These are phyloP conservation scores for Umimayanthus kanabou DNA, from an alignment of 92 coral and sea anemone species.

Conservation along the genomic window DNA sequence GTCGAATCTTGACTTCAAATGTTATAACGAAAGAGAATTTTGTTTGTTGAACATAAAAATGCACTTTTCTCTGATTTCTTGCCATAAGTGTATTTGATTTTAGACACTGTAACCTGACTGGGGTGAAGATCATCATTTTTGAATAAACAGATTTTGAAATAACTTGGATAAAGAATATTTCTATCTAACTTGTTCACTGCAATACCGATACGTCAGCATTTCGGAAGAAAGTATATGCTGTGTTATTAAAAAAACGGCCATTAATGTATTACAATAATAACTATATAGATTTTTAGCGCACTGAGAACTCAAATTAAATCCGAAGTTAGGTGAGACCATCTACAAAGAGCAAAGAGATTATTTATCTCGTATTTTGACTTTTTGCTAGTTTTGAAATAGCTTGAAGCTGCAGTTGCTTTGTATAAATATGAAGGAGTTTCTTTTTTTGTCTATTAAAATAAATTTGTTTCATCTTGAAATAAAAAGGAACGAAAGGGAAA, in stretches of 20 bases:
- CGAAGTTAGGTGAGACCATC: not conserved
- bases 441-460: conserved; percentile 19
- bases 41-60: conserved; percentile 20
- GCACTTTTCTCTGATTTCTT: conserved; percentile 29
- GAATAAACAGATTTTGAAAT: not conserved
- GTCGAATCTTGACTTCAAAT: conserved; percentile 15
- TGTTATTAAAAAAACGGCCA: no score
- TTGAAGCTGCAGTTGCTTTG: conserved; percentile 30
- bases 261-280: no score
- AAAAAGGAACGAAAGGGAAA: not conserved
- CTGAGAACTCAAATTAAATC: not conserved
- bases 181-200: not conserved
- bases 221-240: no score
- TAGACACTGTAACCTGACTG: not conserved
- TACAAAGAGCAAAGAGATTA: not conserved
- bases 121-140: conserved; percentile 7
- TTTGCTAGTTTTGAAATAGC: conserved; percentile 14
- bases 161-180: not conserved
- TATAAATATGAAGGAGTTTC: conserved; percentile 25
- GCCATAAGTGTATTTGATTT: not conserved
- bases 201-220: no score
- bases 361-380: conserved; percentile 17
- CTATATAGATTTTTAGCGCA: no score
- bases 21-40: conserved; percentile 11
- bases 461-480: not conserved